phyloP scores from a whole-genome alignment of 2,888 invertebrate species.

The Melinaea menophilus region DNA sequence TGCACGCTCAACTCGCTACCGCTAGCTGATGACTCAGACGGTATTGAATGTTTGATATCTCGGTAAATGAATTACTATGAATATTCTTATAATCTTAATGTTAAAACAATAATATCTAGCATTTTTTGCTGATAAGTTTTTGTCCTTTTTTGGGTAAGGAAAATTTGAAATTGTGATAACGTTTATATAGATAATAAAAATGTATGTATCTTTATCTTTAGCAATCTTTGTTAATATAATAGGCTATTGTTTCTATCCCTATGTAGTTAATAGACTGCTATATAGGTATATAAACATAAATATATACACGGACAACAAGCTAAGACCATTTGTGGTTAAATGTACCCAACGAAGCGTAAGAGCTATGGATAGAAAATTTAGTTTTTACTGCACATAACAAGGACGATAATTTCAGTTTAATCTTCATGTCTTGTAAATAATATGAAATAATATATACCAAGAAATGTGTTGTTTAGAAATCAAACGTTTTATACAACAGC shows the following conservation, averaged over 20 bases:
- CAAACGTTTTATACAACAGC: background rate
- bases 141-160: background rate
- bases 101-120: constrained; percentile 31
- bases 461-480: background rate
- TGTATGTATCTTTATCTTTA: too few relatives aligned
- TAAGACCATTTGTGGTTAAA: background rate
- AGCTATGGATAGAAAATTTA: background rate
- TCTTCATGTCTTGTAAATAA: background rate
- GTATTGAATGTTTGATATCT: constrained; percentile 45
- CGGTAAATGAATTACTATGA: constrained; percentile 37
- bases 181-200: too few relatives aligned
- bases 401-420: background rate
- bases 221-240: too few relatives aligned
- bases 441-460: background rate
- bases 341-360: background rate
- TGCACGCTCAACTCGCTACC: constrained; percentile 2
- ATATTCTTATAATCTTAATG: constrained; percentile 36
- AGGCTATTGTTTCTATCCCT: too few relatives aligned
- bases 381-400: background rate
- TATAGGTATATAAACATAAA: background rate
- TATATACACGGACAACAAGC: background rate
- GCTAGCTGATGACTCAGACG: constrained; percentile 52
- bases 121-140: background rate
- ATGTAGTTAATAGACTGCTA: too few relatives aligned
- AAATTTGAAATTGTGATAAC: too few relatives aligned